Conservation (phyloP, 1,140 invertebrate species). For the Caenorhabditis tropicalis region DNA sequence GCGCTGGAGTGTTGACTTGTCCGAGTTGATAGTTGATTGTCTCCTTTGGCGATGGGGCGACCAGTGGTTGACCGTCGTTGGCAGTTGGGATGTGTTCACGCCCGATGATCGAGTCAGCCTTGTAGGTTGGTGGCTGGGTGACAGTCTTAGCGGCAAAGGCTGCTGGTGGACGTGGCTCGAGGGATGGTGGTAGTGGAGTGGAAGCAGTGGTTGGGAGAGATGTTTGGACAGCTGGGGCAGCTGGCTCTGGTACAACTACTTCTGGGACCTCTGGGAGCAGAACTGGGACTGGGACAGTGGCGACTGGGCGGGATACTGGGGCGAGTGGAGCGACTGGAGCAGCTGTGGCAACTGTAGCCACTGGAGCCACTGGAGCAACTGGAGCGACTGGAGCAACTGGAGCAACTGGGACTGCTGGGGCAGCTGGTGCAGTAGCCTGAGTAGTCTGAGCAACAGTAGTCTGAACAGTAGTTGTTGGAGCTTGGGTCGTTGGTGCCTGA, state of each 20-base stretch:
- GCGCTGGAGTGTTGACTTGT: neutral
- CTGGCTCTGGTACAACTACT: neutral
- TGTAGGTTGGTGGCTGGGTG: neutral
- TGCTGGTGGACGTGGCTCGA: slow-evolving; percentile 25
- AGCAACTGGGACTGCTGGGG: neutral
- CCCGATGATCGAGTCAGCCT: neutral
- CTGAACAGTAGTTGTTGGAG: neutral
- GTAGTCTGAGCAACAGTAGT: neutral
- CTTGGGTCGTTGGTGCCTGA: neutral
- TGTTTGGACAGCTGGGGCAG: neutral
- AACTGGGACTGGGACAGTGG: neutral
- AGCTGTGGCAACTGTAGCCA: too few relatives aligned
- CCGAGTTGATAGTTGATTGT: slow-evolving; percentile 48
- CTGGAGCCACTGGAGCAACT: neutral
- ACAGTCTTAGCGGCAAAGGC: slow-evolving; percentile 45
- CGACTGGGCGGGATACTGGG: neutral
- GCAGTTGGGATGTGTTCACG: slow-evolving; percentile 16
- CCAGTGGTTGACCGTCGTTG: slow-evolving; percentile 31
- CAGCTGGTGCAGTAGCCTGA: too few relatives aligned
- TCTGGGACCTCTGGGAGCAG: neutral
- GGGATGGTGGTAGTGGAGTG: slow-evolving; percentile 23
- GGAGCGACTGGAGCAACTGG: neutral
- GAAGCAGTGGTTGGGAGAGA: neutral
- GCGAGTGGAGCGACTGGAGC: neutral
- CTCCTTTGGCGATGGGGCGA: slow-evolving; percentile 45